Percentiles rank a stretch among this genome's conserved stretches.
These are phyloP conservation scores for Idaea dimidiata DNA, from an alignment of 2,888 invertebrate species.

Conservation along the genomic window DNA sequence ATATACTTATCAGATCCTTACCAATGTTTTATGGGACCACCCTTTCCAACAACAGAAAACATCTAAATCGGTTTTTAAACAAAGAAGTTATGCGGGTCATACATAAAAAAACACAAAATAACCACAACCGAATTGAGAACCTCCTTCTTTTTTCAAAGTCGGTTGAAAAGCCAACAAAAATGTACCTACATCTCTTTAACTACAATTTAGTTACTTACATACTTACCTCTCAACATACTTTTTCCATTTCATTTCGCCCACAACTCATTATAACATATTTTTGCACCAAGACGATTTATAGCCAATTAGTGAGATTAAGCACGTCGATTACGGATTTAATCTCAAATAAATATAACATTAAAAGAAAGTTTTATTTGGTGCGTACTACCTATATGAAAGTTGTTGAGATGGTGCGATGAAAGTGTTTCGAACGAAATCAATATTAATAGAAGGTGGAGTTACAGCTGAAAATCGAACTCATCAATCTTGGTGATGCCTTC, in stretches of 20 bases:
- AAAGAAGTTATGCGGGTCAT: too few relatives aligned
- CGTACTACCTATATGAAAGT: background rate
- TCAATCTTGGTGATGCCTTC: slow-evolving; percentile 48
- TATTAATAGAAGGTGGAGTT: slow-evolving; percentile 28
- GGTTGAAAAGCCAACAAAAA: too few relatives aligned
- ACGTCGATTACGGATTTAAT: background rate
- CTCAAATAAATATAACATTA: background rate
- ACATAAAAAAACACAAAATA: too few relatives aligned
- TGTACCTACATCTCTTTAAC: background rate
- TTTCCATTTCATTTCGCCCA: background rate
- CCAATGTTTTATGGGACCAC: too few relatives aligned
- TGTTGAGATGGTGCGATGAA: background rate
- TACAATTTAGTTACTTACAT: slow-evolving; percentile 9
- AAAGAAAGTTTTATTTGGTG: background rate
- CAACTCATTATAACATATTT: background rate
- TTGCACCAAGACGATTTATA: background rate
- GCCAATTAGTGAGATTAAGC: background rate
- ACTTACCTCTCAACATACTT: background rate
- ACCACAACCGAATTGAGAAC: too few relatives aligned
- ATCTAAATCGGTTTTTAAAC: too few relatives aligned
- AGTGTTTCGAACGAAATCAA: slow-evolving; percentile 25
- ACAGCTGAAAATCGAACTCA: slow-evolving; percentile 36
- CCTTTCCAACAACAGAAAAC: too few relatives aligned
- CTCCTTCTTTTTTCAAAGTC: too few relatives aligned
- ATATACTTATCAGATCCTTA: too few relatives aligned